Base-by-base conservation (phyloP, 64 coral and sea anemone genomes). In the Trachythela sp. region DNA sequence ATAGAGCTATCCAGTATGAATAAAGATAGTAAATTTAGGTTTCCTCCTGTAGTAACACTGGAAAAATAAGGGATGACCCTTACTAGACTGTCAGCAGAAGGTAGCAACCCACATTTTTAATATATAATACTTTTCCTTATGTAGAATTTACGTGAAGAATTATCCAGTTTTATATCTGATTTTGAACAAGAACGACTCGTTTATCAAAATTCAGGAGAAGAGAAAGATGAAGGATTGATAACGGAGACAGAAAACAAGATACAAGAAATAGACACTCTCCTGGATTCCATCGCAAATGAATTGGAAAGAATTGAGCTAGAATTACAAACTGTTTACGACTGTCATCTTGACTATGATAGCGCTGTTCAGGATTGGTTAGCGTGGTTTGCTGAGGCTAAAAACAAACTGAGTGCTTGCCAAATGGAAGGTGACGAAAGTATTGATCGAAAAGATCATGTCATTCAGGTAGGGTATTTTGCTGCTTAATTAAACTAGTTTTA, bases 231-330 rank as follows among this genome's bases (percentile, higher is more conserved):
- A 6, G 26, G 26, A 0, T 20, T 64, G 26, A 27, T 18, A 22
- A 80, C 27, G 2, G 4, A 4, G 75, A 45, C 4, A 6, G 42
- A 11, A 45, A 36, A 80, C 2, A 2, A 80, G 20, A 35, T 80
- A 15, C 75, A 37, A 2, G 75, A 37, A 36, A 39, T 80, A 34
- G 75, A 80, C 11, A 9, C 31, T 15, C 75, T 80, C 6, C 10
- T 80, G 33, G 31, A 39, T 37, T 36, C 75, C 33, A 37, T 39
- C 15, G 20, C 15, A 17, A 37, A 35, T 80, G 75, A 80, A 22
- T 35, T 80, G 33, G 75, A 93, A 89, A 84, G 93, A 88, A 87
- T 99, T 48, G 91, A 99, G 37, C 93, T 95, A 75, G 96, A 99
- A 48, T 85, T 99, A 29, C 93, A 99, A 88, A 95, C 93, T 17